Conservation (phyloP, 1,140 invertebrate genomes). For the Araneus ventricosus region DNA sequence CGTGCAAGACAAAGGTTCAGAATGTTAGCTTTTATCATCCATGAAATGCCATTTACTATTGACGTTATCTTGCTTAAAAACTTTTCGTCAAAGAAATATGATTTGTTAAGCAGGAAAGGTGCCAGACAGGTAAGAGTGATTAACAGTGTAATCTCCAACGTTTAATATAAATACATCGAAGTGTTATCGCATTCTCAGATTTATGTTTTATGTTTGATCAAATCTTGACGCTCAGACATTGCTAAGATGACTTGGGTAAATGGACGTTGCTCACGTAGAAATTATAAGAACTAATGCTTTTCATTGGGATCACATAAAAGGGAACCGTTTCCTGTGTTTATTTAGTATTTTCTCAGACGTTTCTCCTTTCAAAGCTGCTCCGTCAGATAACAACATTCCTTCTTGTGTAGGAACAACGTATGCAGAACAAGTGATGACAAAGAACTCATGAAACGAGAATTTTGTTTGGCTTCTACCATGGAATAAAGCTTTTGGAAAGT, state of each 20-base stretch:
- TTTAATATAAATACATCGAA: not conserved
- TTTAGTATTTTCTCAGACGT: not conserved
- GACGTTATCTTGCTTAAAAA: too few relatives aligned
- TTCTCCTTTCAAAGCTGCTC: slow-evolving; percentile 19
- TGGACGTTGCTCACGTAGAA: not conserved
- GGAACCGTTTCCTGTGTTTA: slow-evolving; percentile 51
- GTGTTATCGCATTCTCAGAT: not conserved
- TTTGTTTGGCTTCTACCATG: not conserved
- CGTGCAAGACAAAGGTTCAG: too few relatives aligned
- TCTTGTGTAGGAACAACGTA: not conserved
- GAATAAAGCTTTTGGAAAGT: not conserved
- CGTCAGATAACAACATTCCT: slow-evolving; percentile 23
- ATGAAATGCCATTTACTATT: too few relatives aligned
- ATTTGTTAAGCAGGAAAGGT: not conserved
- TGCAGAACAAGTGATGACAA: not conserved
- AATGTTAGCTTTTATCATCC: too few relatives aligned
- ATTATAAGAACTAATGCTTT: not conserved
- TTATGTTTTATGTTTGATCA: slow-evolving; percentile 1
- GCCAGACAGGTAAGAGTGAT: not conserved
- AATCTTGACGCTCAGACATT: not conserved
- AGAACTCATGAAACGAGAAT: not conserved
- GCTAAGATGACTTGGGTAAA: not conserved
- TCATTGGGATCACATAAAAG: too few relatives aligned
- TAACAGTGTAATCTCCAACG: not conserved
- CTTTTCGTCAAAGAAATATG: not conserved